phyloP scores from a whole-genome alignment of 2,797 vertebrate species.

The Psittacula echo region DNA sequence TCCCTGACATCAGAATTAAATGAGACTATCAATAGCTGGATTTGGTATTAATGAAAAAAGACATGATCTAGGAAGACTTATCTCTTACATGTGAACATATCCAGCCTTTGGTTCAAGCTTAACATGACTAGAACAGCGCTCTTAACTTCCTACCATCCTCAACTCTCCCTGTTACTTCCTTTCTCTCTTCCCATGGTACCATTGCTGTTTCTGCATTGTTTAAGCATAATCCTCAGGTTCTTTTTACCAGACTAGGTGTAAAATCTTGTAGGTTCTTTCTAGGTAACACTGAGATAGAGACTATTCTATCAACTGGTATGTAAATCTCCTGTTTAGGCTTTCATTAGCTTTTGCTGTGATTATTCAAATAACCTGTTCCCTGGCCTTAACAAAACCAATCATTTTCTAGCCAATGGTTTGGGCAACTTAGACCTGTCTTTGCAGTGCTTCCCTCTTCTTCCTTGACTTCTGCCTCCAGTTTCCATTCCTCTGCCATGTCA shows the following conservation, averaged over 20 bases:
- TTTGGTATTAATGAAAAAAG: neutral
- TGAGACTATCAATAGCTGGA: neutral
- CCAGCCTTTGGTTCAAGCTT: neutral
- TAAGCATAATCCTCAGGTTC: neutral
- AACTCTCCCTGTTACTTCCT: neutral
- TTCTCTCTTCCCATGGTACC: neutral
- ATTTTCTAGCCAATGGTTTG: neutral
- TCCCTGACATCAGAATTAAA: neutral
- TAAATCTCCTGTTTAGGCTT: neutral
- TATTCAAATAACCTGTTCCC: slow-evolving; percentile 7
- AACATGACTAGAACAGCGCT: neutral
- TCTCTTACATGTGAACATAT: neutral
- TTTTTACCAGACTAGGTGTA: neutral
- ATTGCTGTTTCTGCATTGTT: neutral
- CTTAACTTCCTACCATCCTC: neutral
- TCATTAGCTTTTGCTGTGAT: neutral
- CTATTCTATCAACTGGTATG: neutral
- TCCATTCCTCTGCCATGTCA: neutral
- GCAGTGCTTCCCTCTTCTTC: neutral
- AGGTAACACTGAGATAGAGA: neutral
- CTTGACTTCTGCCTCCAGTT: neutral
- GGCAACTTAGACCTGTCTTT: neutral
- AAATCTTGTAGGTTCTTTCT: neutral
- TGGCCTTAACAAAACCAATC: neutral
- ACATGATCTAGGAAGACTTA: neutral